Evolutionary conservation across 1,140 invertebrate species (phyloP), one percentile per base, ranked within the genome.

Genomic region (Ephestia elutella): DNA sequence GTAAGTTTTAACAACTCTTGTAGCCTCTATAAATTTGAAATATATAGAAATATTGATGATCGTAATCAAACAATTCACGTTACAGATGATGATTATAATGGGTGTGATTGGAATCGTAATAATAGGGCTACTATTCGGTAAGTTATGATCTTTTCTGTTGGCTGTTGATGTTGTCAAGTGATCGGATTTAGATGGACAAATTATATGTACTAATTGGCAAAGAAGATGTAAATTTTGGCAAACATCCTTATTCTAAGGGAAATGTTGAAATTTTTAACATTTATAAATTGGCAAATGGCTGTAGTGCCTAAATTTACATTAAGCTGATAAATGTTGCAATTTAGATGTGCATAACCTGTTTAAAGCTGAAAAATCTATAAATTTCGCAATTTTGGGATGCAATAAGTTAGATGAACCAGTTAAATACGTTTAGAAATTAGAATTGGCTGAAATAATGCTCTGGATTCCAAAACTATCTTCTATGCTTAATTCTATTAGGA

Each of bases 11-110:
- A n/a, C n/a, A 25, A 25, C 21, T 32, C 3, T 28, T 10, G 9
- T 2, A 32, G 30, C 30, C 9, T 32, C 11, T 32, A 10, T 32
- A 4, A 11, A 32, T 11, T 7, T 10, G 1, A 32, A 32, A 5
- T 4, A 32, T 32, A 10, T 10, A 11, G 7, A 32, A 32, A 32
- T 32, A 32, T 32, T 7, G 5, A 44, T 15, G n/a, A 44, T 15
- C 15, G 2, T 15, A 44, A 44, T 44, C 1, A 15, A 44, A 44
- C 15, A n/a, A 44, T 44, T 15, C 13, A 15, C 3, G 65, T 76
- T 89, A 75, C 87, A 96, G 95, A 96, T 96, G 96, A 96, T 97
- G 95, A 95, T 96, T 80, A 96, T 97, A 72, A 95, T 97, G 92
- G 95, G 95, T 57, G 93, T 95, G 49, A 96, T 97, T 87, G 94